Evolutionary conservation across 2,797 vertebrate genomes (phyloP).

Genomic region (Eremophila alpestris): DNA sequence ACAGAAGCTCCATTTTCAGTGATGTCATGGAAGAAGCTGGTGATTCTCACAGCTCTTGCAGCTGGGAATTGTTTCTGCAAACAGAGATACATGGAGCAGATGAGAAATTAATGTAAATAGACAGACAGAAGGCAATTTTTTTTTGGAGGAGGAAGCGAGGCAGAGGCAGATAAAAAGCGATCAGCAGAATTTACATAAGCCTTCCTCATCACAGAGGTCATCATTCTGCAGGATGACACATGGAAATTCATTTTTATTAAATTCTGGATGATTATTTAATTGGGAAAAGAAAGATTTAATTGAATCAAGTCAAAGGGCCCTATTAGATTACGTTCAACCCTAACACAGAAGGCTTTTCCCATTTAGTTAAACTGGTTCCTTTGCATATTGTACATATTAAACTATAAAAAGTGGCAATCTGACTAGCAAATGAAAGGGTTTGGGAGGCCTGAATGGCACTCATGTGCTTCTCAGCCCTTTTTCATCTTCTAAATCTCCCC

Average conservation of each 20-base stretch:
- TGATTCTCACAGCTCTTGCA: neutral
- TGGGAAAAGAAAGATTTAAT: slow-evolving; percentile 66
- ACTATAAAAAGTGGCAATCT: neutral
- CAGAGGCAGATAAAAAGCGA: slow-evolving; percentile 54
- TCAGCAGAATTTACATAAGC: slow-evolving; percentile 63
- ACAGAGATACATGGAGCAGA: slow-evolving; percentile 39
- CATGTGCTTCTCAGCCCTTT: neutral
- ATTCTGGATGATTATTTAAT: slow-evolving; percentile 64
- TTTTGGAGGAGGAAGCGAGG: slow-evolving; percentile 52
- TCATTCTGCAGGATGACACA: slow-evolving; percentile 44
- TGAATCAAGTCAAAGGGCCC: slow-evolving; percentile 35
- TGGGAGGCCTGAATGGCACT: neutral
- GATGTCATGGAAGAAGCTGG: neutral
- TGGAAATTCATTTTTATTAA: slow-evolving; percentile 54
- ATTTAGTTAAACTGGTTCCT: slow-evolving; percentile 7
- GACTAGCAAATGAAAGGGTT: neutral
- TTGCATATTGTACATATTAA: slow-evolving; percentile 3
- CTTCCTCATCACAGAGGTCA: slow-evolving; percentile 62
- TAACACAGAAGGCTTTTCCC: slow-evolving; percentile 25
- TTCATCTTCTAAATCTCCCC: neutral
- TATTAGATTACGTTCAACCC: slow-evolving; percentile 36
- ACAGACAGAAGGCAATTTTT: slow-evolving; percentile 39
- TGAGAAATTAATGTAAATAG: slow-evolving; percentile 65
- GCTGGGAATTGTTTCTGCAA: slow-evolving; percentile 58
- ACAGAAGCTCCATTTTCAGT: neutral